phyloP scores from a whole-genome alignment of 1,140 invertebrate genomes.

The Drosophila gunungcola region DNA sequence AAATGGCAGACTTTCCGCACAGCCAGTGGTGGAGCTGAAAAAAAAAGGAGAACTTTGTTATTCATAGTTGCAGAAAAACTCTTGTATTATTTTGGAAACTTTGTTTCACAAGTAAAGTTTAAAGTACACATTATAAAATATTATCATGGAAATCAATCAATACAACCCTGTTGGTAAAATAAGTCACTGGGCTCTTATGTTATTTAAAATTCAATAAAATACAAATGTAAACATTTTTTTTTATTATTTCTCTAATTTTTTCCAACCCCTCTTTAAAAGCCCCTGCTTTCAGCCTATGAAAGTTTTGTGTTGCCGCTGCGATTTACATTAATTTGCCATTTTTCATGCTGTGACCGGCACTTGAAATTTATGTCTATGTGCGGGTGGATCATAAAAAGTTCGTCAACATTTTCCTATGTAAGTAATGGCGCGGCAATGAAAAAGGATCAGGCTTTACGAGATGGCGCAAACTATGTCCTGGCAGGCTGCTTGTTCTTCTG shows the following conservation, averaged over 20 bases:
- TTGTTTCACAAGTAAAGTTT: background rate
- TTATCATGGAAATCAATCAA: too few relatives aligned
- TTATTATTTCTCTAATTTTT: background rate
- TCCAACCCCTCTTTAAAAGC: background rate
- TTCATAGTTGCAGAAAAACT: background rate
- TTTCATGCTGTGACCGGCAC: conserved; percentile 74
- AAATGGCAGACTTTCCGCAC: conserved; percentile 53
- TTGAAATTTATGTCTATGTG: conserved; percentile 55
- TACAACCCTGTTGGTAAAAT: too few relatives aligned
- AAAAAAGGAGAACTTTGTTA: conserved; percentile 3
- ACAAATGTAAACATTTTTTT: background rate
- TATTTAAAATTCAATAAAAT: too few relatives aligned
- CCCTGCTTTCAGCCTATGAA: conserved; percentile 39
- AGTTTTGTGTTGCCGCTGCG: conserved; percentile 49
- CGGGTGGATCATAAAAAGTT: conserved; percentile 70
- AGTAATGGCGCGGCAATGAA: conserved; percentile 61
- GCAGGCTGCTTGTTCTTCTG: background rate
- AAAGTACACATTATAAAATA: too few relatives aligned
- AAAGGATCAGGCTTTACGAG: conserved; percentile 64
- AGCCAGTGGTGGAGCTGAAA: conserved; percentile 15
- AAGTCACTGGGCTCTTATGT: too few relatives aligned
- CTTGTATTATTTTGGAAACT: background rate
- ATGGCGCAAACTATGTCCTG: conserved; percentile 36
- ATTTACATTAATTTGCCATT: conserved; percentile 85
- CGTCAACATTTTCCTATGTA: conserved; percentile 73